A percentile compares a stretch with the other conserved stretches of the same genome.
phyloP scores from a whole-genome alignment of 1,140 invertebrate species.

The Drosophila gunungcola region DNA sequence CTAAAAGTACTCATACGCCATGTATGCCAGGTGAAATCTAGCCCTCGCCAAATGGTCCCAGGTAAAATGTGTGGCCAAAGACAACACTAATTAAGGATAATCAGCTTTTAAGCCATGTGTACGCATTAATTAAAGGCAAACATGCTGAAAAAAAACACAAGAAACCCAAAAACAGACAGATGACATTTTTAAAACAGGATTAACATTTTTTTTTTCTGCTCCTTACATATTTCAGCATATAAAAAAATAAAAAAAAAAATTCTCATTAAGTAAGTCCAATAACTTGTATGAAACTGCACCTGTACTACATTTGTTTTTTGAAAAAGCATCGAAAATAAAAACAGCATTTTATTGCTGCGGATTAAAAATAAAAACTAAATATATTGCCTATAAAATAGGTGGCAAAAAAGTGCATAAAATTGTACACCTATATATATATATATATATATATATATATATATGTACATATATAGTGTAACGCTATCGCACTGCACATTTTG shows the following conservation, averaged over 20 bases:
- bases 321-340: not conserved
- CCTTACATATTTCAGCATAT: not conserved
- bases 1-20: slow-evolving; percentile 33
- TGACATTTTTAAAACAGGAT: not conserved
- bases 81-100: slow-evolving; percentile 38
- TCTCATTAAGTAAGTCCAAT: no score
- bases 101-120: slow-evolving; percentile 39
- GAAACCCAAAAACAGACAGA: no score
- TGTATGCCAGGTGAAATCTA: slow-evolving; percentile 28
- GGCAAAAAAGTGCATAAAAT: slow-evolving; percentile 15
- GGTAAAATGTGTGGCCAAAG: slow-evolving; percentile 34
- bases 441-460: not conserved
- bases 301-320: not conserved
- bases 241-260: no score
- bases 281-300: not conserved
- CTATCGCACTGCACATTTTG: slow-evolving; percentile 33
- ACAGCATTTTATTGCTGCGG: slow-evolving; percentile 7
- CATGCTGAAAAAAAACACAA: slow-evolving; percentile 11
- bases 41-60: slow-evolving; percentile 26
- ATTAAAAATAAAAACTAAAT: slow-evolving; percentile 39
- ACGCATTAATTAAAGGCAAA: slow-evolving; percentile 38
- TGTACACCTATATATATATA: not conserved
- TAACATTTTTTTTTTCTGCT: not conserved
- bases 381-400: slow-evolving; percentile 7
- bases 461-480: not conserved